Percentiles rank a stretch among this genome's conserved stretches.
These are phyloP conservation scores for Syrphus vitripennis DNA, from an alignment of 2,888 invertebrate genomes.

Conservation along the genomic window DNA sequence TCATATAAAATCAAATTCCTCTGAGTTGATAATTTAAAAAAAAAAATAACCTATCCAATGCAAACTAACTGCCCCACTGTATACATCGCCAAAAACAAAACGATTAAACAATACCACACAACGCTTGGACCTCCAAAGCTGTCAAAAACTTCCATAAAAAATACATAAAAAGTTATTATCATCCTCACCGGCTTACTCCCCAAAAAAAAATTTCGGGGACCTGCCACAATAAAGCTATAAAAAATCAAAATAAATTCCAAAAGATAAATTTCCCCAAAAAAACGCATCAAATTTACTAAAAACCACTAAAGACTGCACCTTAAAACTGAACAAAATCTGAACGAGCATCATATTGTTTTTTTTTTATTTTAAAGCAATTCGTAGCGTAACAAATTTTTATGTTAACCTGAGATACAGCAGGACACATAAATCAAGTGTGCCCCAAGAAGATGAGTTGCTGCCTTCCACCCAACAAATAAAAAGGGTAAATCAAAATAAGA, in stretches of 20 bases:
- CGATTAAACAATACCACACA: slow-evolving; percentile 23
- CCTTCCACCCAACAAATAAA: neutral
- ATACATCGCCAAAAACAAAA: slow-evolving; percentile 16
- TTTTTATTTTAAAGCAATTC: slow-evolving; percentile 58
- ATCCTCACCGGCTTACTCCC: slow-evolving; percentile 26
- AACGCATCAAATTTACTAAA: neutral
- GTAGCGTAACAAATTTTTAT: slow-evolving; percentile 64
- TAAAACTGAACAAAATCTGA: slow-evolving; percentile 40
- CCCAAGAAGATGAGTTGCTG: slow-evolving; percentile 25
- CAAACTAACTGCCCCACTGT: neutral
- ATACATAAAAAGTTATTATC: slow-evolving; percentile 40
- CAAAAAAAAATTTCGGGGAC: slow-evolving; percentile 19
- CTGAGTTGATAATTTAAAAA: too few species aligned
- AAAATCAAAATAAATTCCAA: slow-evolving; percentile 3
- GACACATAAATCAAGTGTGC: slow-evolving; percentile 55
- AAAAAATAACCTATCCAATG: too few species aligned
- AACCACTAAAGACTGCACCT: slow-evolving; percentile 10
- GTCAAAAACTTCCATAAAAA: slow-evolving; percentile 41
- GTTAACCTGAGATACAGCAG: slow-evolving; percentile 47
- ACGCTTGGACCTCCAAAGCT: neutral
- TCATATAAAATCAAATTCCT: too few species aligned
- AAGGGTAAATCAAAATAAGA: slow-evolving; percentile 2
- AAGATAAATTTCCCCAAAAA: slow-evolving; percentile 31
- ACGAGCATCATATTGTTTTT: slow-evolving; percentile 31
- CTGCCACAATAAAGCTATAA: slow-evolving; percentile 44